Evolutionary conservation across 92 coral and sea anemone species (phyloP), one percentile per base, ranked within the genome.

Genomic region (Siderastrea radians): DNA sequence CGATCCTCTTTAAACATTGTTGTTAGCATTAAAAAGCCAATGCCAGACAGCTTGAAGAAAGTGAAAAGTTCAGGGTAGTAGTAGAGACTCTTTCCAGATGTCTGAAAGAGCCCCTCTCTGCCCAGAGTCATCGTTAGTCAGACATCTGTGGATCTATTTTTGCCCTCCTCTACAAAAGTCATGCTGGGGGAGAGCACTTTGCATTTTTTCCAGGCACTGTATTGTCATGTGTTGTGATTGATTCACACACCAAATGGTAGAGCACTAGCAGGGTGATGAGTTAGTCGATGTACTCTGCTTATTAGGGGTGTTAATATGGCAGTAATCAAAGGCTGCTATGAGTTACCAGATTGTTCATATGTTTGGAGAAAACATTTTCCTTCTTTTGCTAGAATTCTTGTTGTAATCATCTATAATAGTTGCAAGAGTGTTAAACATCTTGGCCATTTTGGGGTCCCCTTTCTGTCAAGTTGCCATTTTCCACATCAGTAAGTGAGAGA

Each of bases 31-130:
- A 1, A 49, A 87, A 63, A 91, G 83, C 91, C 91, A 91, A 63
- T 85, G 75, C 91, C 94, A 91, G 55, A 59, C 83, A 45, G 89
- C 89, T 84, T 91, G 94, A 49, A 88, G 68, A 51, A 88, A 92
- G 67, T 92, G 92, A 15, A 83, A 89, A 58, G 86, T 89, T 60
- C 88, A 92, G 44, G 89, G 78, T 51, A 92, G 38, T 26, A 26
- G 38, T 26, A 26, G 38, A 26, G 38, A 26, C 38, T 26, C 38
- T 26, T 26, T 26, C 38, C 38, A 26, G 38, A 26, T 26, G 38
- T 26, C 38, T 26, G 38, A 26, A 26, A 26, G 38, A 26, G 38
- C 38, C 38, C 38, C 38, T 26, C 38, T 26, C 38, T 26, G 38
- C 38, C 38, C 38, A 26, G 38, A 26, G 38, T 26, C 38, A 26